Evolutionary conservation across 1,140 invertebrate genomes (phyloP), one percentile per base, ranked within the genome.

Genomic region (Diachasma alloeum): DNA sequence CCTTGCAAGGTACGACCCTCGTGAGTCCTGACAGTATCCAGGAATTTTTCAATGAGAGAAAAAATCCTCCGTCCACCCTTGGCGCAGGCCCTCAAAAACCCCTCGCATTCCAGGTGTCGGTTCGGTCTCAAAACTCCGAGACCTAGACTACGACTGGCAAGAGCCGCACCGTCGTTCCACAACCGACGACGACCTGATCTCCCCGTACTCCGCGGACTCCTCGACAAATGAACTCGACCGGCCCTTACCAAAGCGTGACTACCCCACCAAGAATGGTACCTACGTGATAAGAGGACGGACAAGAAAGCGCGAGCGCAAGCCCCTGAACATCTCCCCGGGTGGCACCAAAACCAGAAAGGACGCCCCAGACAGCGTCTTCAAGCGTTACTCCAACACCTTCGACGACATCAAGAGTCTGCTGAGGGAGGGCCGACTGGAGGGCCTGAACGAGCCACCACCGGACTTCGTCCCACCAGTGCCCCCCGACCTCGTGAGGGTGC

Each of bases 381-480:
- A 93, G 83, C 92, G 94, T 79, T 94, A 93, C 86, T 94, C 93
- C 81, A 94, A 93, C 53, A 95, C 94, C 1, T 95, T 95, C 86
- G 94, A 95, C 88, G 94, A 95, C 81, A 94, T 95, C 78, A 93
- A 94, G 81, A 93, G 93, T 44, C 84, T 95, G 59, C 90, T 95
- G 63, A 93, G 93, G 83, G 88, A 89, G 5, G 84, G 81, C n/a
- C 86, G 86, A 56, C 75, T 89, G 44, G 91, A 92, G 74, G 90
- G 90, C 4, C 72, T 92, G 37, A 88, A 90, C 79, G 91, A 92
- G 68, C 88, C 90, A 0, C 91, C 91, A 8, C 87, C 89, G 1
- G 90, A 91, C 42, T 91, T 91, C 77, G 83, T 86, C 3, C 86
- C 91, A 0, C 85, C 90, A 1, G 82, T 89, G 0, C 92, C 92